Evolutionary conservation across 2,888 invertebrate genomes (phyloP), one percentile per base, ranked within the genome.

Genomic region (Diogma glabrata): DNA sequence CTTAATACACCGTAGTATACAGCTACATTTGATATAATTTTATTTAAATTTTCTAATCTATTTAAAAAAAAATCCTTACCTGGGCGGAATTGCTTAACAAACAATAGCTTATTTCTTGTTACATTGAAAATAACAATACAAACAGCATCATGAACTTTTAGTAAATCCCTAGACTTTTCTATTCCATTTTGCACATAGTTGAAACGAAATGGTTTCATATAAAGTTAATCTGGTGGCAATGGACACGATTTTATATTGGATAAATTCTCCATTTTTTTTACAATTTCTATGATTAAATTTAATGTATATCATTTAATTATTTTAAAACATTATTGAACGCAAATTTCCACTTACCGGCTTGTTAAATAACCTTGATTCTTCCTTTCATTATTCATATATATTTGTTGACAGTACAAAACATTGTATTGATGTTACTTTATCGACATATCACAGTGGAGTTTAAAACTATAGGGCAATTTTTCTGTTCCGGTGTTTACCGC

Each of bases 71-170:
- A 23, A 28, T 12, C 38, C 57, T 53, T 63, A 84, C 85, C 85
- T 61, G 95, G 93, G 54, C 95, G 78, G 64, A 96, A 96, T 69
- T 96, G 95, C 62, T 83, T 85, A 0, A 96, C 95, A 62, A 93
- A 81, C 1, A 94, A 73, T 56, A 96, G 72, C 38, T 81, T 83
- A 56, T 85, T 80, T 52, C 85, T 73, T 6, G 81, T 77, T 17
- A 76, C 74, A 65, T 96, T 93, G 67, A 80, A 92, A 1, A 94
- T 74, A 10, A 96, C 70, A 50, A 93, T 82, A 17, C 83, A 79
- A 4, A 95, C 94, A 67, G 92, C 91, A 66, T 89, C 85, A 64
- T 91, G 90, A 0, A 85, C 80, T 61, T 80, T 79, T 50, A 89
- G 70, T n/a, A 90, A 72, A 64, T 93, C 92, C 92, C 92, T 92